Conservation (phyloP, 92 coral and sea anemone species). For the Epizoanthus scotinus region DNA sequence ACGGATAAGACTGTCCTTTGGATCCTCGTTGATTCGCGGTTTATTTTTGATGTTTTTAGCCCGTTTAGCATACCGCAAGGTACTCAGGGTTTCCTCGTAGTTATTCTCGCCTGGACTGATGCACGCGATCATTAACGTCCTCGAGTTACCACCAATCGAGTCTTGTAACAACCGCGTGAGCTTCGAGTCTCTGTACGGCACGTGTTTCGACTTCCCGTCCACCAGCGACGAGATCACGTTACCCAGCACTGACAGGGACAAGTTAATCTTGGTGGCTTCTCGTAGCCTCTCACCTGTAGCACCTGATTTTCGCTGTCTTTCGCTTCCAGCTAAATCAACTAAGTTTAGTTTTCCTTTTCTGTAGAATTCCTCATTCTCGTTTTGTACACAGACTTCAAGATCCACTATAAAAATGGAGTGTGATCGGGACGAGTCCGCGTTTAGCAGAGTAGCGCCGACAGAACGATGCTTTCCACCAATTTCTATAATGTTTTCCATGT, state of each 20-base stretch:
- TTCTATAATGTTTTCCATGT: conserved; percentile 70
- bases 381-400: conserved; percentile 65
- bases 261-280: conserved; percentile 82
- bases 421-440: conserved; percentile 82
- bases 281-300: conserved; percentile 86
- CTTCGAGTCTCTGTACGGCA: conserved; percentile 91
- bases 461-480: conserved; percentile 79
- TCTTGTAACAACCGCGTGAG: conserved; percentile 85
- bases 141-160: conserved; percentile 86
- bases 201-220: conserved; percentile 74
- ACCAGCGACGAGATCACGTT: conserved; percentile 85
- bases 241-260: conserved; percentile 85
- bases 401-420: conserved; percentile 82
- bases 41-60: conserved; percentile 79
- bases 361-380: conserved; percentile 63
- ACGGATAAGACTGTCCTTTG: conserved; percentile 72
- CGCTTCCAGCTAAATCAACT: conserved; percentile 90
- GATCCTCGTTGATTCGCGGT: conserved; percentile 81
- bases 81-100: conserved; percentile 79
- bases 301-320: conserved; percentile 87
- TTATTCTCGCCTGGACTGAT: conserved; percentile 84
- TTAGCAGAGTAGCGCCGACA: conserved; percentile 77
- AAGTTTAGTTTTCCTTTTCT: conserved; percentile 78
- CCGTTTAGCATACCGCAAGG: conserved; percentile 75
- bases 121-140: conserved; percentile 80